phyloP scores from a whole-genome alignment of 2,113 vertebrate genomes.

The Silurus asotus region DNA sequence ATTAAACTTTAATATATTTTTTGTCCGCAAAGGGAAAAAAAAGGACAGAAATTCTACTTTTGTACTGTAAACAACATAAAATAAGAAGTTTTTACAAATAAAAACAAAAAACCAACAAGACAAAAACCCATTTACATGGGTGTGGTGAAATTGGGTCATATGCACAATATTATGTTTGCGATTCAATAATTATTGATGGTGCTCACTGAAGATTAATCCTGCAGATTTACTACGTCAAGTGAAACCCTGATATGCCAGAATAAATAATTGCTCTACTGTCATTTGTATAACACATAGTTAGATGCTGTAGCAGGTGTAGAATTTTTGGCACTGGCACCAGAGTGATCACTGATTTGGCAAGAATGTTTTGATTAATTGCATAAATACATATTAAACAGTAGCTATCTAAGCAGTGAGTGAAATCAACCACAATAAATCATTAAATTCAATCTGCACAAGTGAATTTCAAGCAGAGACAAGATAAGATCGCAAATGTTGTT shows the following conservation, averaged over 20 bases:
- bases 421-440: conserved; percentile 53
- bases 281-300: conserved; percentile 57
- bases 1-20: conserved; percentile 10
- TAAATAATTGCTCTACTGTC: conserved; percentile 51
- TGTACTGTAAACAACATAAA: conserved; percentile 1
- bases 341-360: conserved; percentile 74
- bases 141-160: conserved; percentile 32
- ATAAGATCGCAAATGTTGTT: conserved; percentile 36
- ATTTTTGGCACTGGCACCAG: conserved; percentile 60
- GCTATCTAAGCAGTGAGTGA: conserved; percentile 60
- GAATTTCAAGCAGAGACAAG: conserved; percentile 44
- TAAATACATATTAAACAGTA: conserved; percentile 79
- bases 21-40: neutral
- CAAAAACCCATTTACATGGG: conserved; percentile 24
- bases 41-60: neutral
- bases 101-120: neutral
- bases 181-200: conserved; percentile 50
- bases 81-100: neutral
- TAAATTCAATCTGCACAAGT: conserved; percentile 53
- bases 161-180: conserved; percentile 25
- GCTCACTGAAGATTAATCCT: conserved; percentile 45
- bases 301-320: conserved; percentile 74
- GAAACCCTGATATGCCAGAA: conserved; percentile 49
- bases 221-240: conserved; percentile 52
- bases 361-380: conserved; percentile 73